These are phyloP conservation scores for Eucidaris tribuloides DNA, from an alignment of 35 echinoderm and acorn worm genomes.

Conservation along the genomic window DNA sequence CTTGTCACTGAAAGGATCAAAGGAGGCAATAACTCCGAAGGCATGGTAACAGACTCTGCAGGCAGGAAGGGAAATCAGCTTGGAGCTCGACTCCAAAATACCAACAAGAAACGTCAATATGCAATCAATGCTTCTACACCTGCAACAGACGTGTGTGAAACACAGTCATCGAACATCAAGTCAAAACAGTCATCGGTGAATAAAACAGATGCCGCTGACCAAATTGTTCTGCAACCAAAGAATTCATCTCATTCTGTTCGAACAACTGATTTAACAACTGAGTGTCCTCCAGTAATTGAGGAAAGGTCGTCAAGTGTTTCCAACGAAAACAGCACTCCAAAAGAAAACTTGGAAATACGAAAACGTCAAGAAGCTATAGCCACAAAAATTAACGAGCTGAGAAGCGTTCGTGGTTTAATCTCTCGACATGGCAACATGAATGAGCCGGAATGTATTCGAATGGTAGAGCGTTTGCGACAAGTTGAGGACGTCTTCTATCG, in stretches of 20 bases:
- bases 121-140: no score
- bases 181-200: not conserved
- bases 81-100: no score
- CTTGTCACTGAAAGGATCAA: not conserved
- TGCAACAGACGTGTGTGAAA: no score
- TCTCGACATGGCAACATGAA: not conserved
- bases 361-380: not conserved
- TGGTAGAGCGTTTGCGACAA: not conserved
- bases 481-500: conserved; percentile 1
- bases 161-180: not conserved
- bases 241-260: not conserved
- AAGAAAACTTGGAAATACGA: not conserved
- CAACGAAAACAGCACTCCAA: not conserved
- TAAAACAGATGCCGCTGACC: not conserved
- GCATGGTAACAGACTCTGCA: no score
- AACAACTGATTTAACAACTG: not conserved
- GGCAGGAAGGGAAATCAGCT: no score
- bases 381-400: not conserved
- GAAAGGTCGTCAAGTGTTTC: not conserved
- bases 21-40: no score
- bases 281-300: not conserved
- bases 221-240: not conserved
- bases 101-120: no score
- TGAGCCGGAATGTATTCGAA: not conserved
- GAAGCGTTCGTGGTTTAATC: not conserved